A percentile compares a stretch with the other conserved stretches of the same genome.
Evolutionary conservation across 2,797 vertebrate genomes (phyloP).

Genomic region (Loris lydekkerianus): DNA sequence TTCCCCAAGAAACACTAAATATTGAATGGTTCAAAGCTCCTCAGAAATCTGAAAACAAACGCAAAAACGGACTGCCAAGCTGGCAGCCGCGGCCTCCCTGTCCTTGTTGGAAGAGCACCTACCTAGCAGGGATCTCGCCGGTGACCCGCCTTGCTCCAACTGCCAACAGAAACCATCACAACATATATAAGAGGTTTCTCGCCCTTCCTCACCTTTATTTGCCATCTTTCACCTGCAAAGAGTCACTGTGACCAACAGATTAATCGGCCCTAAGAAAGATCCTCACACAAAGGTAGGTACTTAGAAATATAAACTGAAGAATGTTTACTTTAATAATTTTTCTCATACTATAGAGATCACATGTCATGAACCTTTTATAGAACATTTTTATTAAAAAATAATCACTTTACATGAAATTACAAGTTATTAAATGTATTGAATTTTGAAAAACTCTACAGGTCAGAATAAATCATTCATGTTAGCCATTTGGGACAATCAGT

Average conservation of each 20-base stretch:
- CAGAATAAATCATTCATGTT: neutral
- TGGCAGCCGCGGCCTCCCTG: conserved; percentile 53
- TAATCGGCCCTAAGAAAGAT: neutral
- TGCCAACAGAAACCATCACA: neutral
- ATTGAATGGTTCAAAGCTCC: neutral
- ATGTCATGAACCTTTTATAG: neutral
- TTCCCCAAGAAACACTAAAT: neutral
- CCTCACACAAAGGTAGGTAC: conserved; percentile 55
- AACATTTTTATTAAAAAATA: conserved; percentile 39
- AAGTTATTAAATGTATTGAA: neutral
- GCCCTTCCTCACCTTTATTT: neutral
- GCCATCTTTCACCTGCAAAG: neutral
- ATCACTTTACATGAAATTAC: neutral
- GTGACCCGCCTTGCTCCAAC: neutral
- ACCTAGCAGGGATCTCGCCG: neutral
- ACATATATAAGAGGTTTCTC: conserved; percentile 53
- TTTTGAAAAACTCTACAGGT: conserved; percentile 17
- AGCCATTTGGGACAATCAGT: neutral
- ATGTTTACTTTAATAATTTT: conserved; percentile 23
- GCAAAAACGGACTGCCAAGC: conserved; percentile 36
- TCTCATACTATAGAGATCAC: neutral
- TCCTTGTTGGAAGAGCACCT: conserved; percentile 60
- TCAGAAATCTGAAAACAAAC: conserved; percentile 9
- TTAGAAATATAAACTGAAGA: neutral
- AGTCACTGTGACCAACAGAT: neutral